A percentile compares a stretch with the other conserved stretches of the same genome.
Evolutionary conservation across 2,888 invertebrate genomes (phyloP).

Genomic region (Tipula lateralis): DNA sequence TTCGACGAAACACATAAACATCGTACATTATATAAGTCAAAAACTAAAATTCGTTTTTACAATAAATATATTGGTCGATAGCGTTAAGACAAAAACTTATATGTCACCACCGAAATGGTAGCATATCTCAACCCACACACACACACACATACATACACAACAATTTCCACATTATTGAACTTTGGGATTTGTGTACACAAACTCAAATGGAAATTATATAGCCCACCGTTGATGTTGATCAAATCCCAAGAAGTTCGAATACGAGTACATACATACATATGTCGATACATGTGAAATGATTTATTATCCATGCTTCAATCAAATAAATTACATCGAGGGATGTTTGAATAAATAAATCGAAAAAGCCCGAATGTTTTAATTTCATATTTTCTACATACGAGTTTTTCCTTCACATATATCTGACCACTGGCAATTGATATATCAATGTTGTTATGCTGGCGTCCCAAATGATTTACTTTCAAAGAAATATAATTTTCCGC

Average conservation of each 20-base stretch:
- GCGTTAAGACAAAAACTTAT: background rate
- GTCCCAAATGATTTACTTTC: background rate
- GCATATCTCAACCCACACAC: too few species aligned
- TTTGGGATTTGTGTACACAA: background rate
- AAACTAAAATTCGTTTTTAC: background rate
- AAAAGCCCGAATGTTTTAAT: background rate
- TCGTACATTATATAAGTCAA: background rate
- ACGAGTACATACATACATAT: background rate
- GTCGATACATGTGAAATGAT: background rate
- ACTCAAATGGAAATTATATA: background rate
- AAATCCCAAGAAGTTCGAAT: background rate
- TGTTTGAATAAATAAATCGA: background rate
- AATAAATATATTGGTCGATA: background rate
- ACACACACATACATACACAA: too few species aligned
- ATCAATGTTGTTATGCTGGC: background rate
- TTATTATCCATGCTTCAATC: background rate
- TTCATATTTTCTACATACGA: background rate
- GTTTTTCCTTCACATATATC: background rate
- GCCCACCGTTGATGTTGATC: background rate
- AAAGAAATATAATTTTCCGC: background rate
- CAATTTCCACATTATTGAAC: background rate
- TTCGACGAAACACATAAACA: background rate
- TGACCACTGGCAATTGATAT: slow-evolving; percentile 13
- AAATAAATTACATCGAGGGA: background rate
- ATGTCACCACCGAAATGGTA: background rate